Evolutionary conservation across 2,113 vertebrate genomes (phyloP), one percentile per base, ranked within the genome.

Genomic region (Hipposideros armiger): DNA sequence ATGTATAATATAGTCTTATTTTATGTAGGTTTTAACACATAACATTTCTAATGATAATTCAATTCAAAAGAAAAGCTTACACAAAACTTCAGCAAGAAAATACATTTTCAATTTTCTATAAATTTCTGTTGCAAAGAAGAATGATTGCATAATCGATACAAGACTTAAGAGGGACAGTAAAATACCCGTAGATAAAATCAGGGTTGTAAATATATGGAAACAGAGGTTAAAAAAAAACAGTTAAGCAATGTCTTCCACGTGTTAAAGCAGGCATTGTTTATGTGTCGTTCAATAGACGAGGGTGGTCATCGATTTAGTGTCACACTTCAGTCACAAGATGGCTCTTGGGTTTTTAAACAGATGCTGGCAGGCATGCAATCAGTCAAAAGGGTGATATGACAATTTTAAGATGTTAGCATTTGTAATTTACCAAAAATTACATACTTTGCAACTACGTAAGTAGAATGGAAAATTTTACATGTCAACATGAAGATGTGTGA

Each of bases 241-340:
- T 47, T 1, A 5, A 28, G 9, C 13, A 6, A 4, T 0, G 3
- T 40, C 40, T 64, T 42, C 47, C 7, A 76, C 6, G 20, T 5
- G n/a, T 28, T 50, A 47, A 28, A 32, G 58, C 32, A 58, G 47
- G 64, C 24, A 7, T 1, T 15, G 20, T 14, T 64, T 16, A 4
- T 7, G 11, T 9, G 10, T 42, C 45, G 16, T 45, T 30, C 3
- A 11, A 54, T 1, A 80, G 54, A 40, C 2, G 3, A 13, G 3
- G 2, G 4, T 22, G 3, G 5, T 5, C n/a, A 26, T 40, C 0
- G 9, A 30, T 54, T 45, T 11, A 10, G 3, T 3, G 1, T 40
- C 40, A 22, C 26, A 2, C 47, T 13, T 40, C 32, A 24, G n/a
- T 72, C 56, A 62, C 36, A 4, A 42, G 42, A 58, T 54, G 15